Evolutionary conservation across 2,888 invertebrate species (phyloP), one percentile per base, ranked within the genome.

Genomic region (Pachliopta kotzebuea): DNA sequence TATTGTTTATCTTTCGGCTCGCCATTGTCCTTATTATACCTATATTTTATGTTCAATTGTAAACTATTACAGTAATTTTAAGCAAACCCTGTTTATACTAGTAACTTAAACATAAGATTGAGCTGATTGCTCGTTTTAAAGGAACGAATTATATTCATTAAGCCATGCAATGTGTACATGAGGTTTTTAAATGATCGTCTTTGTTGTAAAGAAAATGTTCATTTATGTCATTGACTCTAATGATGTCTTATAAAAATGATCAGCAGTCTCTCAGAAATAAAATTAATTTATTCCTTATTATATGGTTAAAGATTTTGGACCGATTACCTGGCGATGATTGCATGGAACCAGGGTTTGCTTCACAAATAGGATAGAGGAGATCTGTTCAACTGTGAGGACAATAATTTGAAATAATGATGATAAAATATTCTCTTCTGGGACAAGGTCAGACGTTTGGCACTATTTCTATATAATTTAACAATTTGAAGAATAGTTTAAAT

Each of bases 401-500:
- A 42, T 45, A 14, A 11, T 2, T n/a, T 18, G 18, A n/a, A n/a
- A n/a, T 45, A 8, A 8, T 6, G 7, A n/a, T n/a, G 7, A 45
- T 45, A 3, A 45, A 45, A 45, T 45, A 45, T 45, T 45, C 45
- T 1, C 2, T 6, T 4, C 7, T n/a, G n/a, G 45, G 45, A 45
- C 45, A 45, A 7, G 4, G 23, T 23, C 42, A 45, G 21, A 21
- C 18, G 17, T 21, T 14, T 45, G 9, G 37, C 11, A 37, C 8
- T n/a, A 14, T 4, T 18, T n/a, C 18, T 45, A 45, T 18, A 45
- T 45, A 37, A 37, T 14, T 11, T 23, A 7, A 60, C n/a, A 53
- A 26, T 53, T 57, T 56, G 18, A 42, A 57, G 9, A 37, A 45
- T 37, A 45, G 26, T 42, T 60, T 54, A 23, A 26, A 59, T 17